Conservation (phyloP, 2,113 vertebrate species). For the Petrocephalus microphthalmus region DNA sequence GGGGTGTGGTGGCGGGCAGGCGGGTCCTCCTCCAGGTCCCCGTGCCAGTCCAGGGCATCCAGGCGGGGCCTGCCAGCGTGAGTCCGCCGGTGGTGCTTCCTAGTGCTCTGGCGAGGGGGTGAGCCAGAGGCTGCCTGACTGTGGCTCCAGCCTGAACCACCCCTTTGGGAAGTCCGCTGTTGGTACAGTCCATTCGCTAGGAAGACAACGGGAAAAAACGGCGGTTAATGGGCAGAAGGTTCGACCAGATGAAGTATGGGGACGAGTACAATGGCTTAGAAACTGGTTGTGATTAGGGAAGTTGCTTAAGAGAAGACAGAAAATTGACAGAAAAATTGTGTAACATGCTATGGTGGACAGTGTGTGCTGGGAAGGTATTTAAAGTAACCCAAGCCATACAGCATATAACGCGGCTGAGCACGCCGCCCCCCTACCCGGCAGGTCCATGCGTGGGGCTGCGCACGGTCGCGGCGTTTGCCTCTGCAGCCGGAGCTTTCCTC, state of each 20-base stretch:
- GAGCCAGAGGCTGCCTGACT: conserved; percentile 42
- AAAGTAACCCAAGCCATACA: background rate
- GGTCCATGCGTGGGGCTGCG: conserved; percentile 56
- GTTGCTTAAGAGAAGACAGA: background rate
- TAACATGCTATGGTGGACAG: background rate
- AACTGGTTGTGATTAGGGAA: background rate
- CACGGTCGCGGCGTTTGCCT: conserved; percentile 25
- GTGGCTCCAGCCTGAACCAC: conserved; percentile 30
- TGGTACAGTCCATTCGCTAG: conserved; percentile 55
- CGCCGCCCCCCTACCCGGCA: conserved; percentile 48
- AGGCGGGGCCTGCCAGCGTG: conserved; percentile 51
- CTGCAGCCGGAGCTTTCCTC: conserved; percentile 42
- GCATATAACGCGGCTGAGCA: background rate
- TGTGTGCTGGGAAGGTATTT: background rate
- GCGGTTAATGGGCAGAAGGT: background rate
- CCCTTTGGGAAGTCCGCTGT: conserved; percentile 49
- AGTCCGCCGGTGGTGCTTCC: conserved; percentile 34
- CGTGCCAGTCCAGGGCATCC: conserved; percentile 50
- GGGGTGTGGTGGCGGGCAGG: background rate
- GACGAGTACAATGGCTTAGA: background rate
- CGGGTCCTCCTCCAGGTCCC: background rate
- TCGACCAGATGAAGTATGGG: background rate
- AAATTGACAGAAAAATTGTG: too few relatives aligned
- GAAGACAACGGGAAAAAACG: background rate
- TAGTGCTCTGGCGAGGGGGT: conserved; percentile 38